A percentile compares a stretch with the other conserved stretches of the same genome.
Evolutionary conservation across 2,888 invertebrate species (phyloP).

Genomic region (Melanophora roralis): DNA sequence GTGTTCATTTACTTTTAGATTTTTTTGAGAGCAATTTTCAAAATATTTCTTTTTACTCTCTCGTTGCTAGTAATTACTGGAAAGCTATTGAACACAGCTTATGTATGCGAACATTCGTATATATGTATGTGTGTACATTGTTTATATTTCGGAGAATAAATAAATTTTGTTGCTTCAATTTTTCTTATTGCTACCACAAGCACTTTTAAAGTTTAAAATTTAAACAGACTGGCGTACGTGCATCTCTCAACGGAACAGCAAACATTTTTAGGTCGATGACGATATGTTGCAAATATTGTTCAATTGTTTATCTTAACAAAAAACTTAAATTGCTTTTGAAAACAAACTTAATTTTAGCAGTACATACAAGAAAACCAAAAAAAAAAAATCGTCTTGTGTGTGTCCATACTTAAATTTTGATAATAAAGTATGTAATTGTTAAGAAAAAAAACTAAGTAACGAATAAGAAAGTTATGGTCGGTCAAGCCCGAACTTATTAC

Average conservation of each 20-base stretch:
- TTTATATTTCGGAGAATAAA: not conserved
- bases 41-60: no score
- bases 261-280: constrained; percentile 11
- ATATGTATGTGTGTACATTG: not conserved
- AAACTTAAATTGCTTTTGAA: not conserved
- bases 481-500: no score
- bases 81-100: no score
- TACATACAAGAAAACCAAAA: no score
- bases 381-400: not conserved
- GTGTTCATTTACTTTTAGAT: no score
- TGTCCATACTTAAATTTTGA: not conserved
- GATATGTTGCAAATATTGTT: not conserved
- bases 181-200: no score
- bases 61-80: no score
- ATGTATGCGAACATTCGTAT: no score
- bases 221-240: constrained; percentile 48
- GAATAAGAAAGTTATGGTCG: no score
- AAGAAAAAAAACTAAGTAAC: not conserved
- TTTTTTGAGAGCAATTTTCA: no score
- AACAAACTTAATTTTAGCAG: not conserved
- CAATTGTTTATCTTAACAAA: constrained; percentile 14
- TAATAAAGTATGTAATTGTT: not conserved
- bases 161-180: constrained; percentile 1
- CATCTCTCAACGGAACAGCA: constrained; percentile 42
- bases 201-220: no score